Evolutionary conservation across 2,888 invertebrate genomes (phyloP).

Genomic region (Troides aeacus): DNA sequence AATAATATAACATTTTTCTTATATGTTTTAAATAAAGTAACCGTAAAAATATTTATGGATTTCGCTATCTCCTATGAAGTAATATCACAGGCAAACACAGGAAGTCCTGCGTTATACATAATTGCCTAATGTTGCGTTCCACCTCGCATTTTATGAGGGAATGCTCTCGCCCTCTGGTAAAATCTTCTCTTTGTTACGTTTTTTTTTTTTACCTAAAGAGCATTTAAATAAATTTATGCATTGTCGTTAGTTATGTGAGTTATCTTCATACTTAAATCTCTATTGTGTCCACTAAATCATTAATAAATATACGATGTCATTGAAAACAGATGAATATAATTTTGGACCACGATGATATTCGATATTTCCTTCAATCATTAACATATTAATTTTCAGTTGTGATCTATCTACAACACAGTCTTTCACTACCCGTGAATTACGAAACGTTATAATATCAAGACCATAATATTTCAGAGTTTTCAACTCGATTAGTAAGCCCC

Average conservation of each 20-base stretch:
- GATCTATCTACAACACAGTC: neutral
- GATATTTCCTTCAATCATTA: no score
- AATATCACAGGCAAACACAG: conserved; percentile 64
- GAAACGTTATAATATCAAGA: neutral
- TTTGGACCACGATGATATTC: no score
- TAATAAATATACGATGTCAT: neutral
- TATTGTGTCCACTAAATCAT: neutral
- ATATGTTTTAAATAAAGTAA: neutral
- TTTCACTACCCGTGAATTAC: neutral
- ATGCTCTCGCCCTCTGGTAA: conserved; percentile 46
- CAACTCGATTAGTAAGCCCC: conserved; percentile 28
- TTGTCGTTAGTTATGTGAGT: neutral
- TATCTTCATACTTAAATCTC: neutral
- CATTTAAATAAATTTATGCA: conserved; percentile 11
- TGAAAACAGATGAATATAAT: no score
- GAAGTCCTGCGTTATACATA: conserved; percentile 54
- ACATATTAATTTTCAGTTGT: no score
- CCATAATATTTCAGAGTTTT: conserved; percentile 36
- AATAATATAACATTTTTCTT: neutral
- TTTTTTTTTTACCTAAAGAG: conserved; percentile 4
- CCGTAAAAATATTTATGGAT: neutral
- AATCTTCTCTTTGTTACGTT: conserved; percentile 25
- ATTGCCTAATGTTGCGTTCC: conserved; percentile 59
- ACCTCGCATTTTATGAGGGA: conserved; percentile 57
- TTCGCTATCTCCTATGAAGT: conserved; percentile 50